Percentiles rank a stretch among this genome's conserved stretches.
phyloP scores from a whole-genome alignment of 2,888 invertebrate species.

The Aphodius granarius region DNA sequence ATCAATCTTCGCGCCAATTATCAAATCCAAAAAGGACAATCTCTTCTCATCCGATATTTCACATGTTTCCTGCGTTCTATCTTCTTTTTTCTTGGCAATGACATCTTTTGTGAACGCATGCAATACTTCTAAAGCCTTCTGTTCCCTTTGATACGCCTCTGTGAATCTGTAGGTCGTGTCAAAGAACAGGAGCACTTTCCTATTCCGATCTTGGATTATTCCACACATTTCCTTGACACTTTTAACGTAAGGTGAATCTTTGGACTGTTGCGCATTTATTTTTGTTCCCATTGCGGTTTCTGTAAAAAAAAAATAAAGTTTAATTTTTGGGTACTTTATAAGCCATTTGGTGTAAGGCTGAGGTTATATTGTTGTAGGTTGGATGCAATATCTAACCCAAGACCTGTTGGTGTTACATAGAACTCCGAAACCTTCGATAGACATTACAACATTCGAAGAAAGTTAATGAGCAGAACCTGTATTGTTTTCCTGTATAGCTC shows the following conservation, averaged over 20 bases:
- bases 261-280: conserved; percentile 69
- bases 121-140: conserved; percentile 53
- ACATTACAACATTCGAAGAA: too few relatives aligned
- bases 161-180: conserved; percentile 59
- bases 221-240: conserved; percentile 61
- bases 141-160: conserved; percentile 60
- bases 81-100: conserved; percentile 56
- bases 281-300: conserved; percentile 84
- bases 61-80: conserved; percentile 5
- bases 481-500: too few relatives aligned
- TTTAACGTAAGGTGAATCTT: conserved; percentile 70
- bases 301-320: conserved; percentile 49
- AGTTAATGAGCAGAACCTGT: too few relatives aligned
- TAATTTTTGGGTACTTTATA: neutral
- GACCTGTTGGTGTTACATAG: too few relatives aligned
- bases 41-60: conserved; percentile 30
- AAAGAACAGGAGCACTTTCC: conserved; percentile 55
- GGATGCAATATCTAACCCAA: too few relatives aligned
- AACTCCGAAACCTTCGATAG: too few relatives aligned
- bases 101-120: conserved; percentile 60
- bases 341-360: too few relatives aligned
- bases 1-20: conserved; percentile 34
- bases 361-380: too few relatives aligned
- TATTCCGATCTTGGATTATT: conserved; percentile 39
- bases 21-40: conserved; percentile 39